A percentile compares a stretch with the other conserved stretches of the same genome.
phyloP scores from a whole-genome alignment of 1,140 invertebrate species.

The Drosophila seguyi region DNA sequence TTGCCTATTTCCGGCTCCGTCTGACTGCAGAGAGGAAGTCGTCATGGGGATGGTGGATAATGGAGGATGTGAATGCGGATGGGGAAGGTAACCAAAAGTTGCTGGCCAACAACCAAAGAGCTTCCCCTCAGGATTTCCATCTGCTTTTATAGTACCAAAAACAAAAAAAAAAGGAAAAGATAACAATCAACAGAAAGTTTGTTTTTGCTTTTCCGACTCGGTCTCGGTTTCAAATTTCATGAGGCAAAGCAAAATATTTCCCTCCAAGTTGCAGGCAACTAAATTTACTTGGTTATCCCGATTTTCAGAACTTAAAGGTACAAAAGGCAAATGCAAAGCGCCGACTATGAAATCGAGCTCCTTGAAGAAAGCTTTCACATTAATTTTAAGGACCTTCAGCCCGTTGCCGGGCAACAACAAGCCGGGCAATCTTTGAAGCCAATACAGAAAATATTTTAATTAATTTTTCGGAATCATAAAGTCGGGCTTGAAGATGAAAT shows the following conservation, averaged over 20 bases:
- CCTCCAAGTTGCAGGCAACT: slow-evolving; percentile 26
- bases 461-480: slow-evolving; percentile 41
- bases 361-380: slow-evolving; percentile 1
- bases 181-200: slow-evolving; percentile 49
- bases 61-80: not conserved
- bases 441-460: slow-evolving; percentile 42
- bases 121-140: not conserved
- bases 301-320: not conserved
- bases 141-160: slow-evolving; percentile 2
- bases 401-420: slow-evolving; percentile 17
- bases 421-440: slow-evolving; percentile 15
- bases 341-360: slow-evolving; percentile 15
- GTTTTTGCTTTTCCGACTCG: slow-evolving; percentile 6
- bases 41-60: slow-evolving; percentile 9
- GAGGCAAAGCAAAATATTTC: slow-evolving; percentile 18
- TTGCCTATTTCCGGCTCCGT: slow-evolving; percentile 78
- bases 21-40: slow-evolving; percentile 38
- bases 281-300: slow-evolving; percentile 26
- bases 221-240: slow-evolving; percentile 45
- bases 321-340: slow-evolving; percentile 1
- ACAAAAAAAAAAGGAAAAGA: slow-evolving; percentile 20
- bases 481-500: slow-evolving; percentile 31
- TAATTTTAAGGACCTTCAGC: slow-evolving; percentile 27
- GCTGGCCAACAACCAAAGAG: slow-evolving; percentile 21
- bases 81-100: slow-evolving; percentile 20